phyloP scores from a whole-genome alignment of 2,797 vertebrate genomes.

The Gambelia wislizenii region DNA sequence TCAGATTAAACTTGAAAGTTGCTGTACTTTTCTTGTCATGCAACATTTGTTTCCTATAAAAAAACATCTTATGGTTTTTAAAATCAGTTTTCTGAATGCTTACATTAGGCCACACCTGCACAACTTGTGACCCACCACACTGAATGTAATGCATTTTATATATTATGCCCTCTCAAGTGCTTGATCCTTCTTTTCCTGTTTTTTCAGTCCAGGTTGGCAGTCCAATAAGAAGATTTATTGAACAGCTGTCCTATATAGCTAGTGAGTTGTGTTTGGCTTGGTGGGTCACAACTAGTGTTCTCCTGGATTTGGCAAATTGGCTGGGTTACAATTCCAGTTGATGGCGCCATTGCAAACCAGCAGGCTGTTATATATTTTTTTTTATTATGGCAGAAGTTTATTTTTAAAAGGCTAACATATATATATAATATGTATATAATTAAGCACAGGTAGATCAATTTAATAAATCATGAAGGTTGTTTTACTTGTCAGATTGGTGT shows the following conservation, averaged over 20 bases:
- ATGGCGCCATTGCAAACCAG: constrained; percentile 32
- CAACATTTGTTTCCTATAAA: background rate
- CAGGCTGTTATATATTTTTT: constrained; percentile 38
- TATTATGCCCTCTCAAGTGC: background rate
- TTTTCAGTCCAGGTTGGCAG: background rate
- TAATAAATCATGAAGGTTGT: constrained; percentile 79
- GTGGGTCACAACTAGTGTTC: background rate
- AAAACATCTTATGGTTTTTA: background rate
- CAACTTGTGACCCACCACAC: background rate
- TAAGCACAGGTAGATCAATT: constrained; percentile 80
- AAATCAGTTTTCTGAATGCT: constrained; percentile 34
- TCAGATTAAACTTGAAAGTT: background rate
- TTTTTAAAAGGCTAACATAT: constrained; percentile 75
- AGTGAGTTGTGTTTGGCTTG: background rate
- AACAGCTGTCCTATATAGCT: background rate
- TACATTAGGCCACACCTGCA: background rate
- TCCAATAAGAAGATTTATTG: background rate
- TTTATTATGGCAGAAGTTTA: constrained; percentile 64
- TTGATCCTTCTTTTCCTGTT: background rate
- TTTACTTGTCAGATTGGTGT: constrained; percentile 81
- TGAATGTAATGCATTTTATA: background rate
- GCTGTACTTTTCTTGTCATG: background rate
- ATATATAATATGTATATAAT: constrained; percentile 70
- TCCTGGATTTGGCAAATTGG: background rate
- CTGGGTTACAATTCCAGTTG: background rate